Evolutionary conservation across 2,113 vertebrate genomes (phyloP).

Genomic region (Aspiorhynchus laticeps): DNA sequence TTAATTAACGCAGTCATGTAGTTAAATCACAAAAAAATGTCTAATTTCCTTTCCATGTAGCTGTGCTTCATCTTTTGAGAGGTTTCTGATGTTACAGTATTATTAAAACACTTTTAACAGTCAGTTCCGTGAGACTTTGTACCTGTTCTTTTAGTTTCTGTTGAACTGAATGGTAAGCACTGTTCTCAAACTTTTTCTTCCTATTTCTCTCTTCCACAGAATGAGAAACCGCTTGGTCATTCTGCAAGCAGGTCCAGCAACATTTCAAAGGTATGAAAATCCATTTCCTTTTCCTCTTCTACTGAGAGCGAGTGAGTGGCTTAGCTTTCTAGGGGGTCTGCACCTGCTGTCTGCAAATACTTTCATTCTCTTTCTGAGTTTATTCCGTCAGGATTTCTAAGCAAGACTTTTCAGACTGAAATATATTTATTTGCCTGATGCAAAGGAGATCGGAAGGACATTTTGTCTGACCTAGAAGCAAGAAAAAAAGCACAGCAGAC

Average conservation of each 20-base stretch:
- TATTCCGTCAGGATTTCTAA: constrained; percentile 31
- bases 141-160: background rate
- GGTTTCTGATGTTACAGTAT: background rate
- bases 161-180: background rate
- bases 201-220: constrained; percentile 80
- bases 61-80: background rate
- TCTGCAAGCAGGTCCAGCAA: constrained; percentile 92
- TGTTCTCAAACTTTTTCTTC: constrained; percentile 19
- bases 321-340: constrained; percentile 29
- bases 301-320: background rate
- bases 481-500: background rate
- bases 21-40: background rate
- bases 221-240: constrained; percentile 93
- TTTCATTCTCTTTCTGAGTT: constrained; percentile 5
- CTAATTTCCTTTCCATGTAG: background rate
- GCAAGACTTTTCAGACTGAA: constrained; percentile 5
- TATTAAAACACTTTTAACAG: constrained; percentile 3
- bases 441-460: constrained; percentile 18
- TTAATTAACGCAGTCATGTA: background rate
- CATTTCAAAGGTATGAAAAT: constrained; percentile 90
- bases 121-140: background rate
- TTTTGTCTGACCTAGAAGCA: background rate
- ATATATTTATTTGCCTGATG: constrained; percentile 13
- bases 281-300: background rate
- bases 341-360: constrained; percentile 22